These are phyloP conservation scores for Cosmorhoe ocellata DNA, from an alignment of 2,888 invertebrate species.

Conservation along the genomic window DNA sequence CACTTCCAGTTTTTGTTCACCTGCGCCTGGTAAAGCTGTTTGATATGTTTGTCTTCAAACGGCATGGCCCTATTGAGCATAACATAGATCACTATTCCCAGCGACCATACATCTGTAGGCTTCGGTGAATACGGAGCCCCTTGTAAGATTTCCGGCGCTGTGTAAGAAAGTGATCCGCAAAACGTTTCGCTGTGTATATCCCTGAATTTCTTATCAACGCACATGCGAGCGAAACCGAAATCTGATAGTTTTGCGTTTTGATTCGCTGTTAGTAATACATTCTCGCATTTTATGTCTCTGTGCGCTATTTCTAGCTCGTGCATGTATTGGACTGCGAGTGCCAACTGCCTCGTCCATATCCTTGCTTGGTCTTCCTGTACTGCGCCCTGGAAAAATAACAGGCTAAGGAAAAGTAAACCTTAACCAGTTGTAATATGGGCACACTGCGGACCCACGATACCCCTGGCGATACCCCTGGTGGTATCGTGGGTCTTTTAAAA, in stretches of 20 bases:
- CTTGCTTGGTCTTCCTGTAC: constrained; percentile 86
- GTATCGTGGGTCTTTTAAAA: no score
- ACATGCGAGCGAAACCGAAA: constrained; percentile 88
- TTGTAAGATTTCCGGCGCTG: constrained; percentile 92
- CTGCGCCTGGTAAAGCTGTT: constrained; percentile 84
- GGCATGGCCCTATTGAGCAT: constrained; percentile 93
- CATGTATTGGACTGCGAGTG: constrained; percentile 87
- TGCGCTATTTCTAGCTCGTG: constrained; percentile 90
- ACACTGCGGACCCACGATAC: no score
- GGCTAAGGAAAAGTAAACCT: no score
- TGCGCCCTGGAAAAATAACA: constrained; percentile 66
- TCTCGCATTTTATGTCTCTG: constrained; percentile 92
- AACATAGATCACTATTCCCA: constrained; percentile 90
- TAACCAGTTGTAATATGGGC: no score
- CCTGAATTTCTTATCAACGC: constrained; percentile 64
- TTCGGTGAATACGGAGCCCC: constrained; percentile 88
- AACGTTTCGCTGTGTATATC: constrained; percentile 88
- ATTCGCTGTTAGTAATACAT: constrained; percentile 87
- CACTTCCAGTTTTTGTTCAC: constrained; percentile 86
- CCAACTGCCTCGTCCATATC: constrained; percentile 87
- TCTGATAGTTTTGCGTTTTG: constrained; percentile 91
- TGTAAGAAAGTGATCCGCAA: constrained; percentile 93
- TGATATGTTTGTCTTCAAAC: constrained; percentile 89
- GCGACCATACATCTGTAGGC: constrained; percentile 90
- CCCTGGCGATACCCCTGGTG: no score